Evolutionary conservation across 2,113 vertebrate species (phyloP).

Genomic region (Aptenodytes patagonicus): DNA sequence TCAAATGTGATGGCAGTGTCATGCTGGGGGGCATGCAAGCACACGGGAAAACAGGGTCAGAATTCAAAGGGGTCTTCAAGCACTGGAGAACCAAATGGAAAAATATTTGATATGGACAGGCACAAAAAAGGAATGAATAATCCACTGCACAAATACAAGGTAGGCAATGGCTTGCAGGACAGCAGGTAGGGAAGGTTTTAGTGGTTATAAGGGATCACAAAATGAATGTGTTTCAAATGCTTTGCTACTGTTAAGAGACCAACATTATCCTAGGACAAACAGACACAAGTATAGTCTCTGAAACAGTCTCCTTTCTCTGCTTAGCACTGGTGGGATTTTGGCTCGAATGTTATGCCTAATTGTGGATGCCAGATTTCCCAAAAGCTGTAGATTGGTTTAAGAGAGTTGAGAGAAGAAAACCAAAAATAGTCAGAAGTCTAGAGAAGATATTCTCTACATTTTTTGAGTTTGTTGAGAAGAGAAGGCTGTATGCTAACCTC

Average conservation of each 20-base stretch:
- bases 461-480: background rate
- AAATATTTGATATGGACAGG: background rate
- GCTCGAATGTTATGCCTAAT: background rate
- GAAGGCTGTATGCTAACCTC: background rate
- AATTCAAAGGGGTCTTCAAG: background rate
- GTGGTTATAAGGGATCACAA: background rate
- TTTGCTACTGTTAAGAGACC: background rate
- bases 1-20: background rate
- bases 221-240: background rate
- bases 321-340: background rate
- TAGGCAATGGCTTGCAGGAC: background rate
- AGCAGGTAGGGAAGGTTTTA: background rate
- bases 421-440: background rate
- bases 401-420: background rate
- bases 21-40: fast-evolving
- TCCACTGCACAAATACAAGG: background rate
- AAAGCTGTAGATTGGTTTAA: background rate
- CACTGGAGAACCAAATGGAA: background rate
- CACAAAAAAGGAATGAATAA: background rate
- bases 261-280: background rate
- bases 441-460: background rate
- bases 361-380: background rate
- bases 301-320: background rate
- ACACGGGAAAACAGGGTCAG: background rate
- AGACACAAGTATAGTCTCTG: background rate